A percentile compares a stretch with the other conserved stretches of the same genome.
phyloP scores from a whole-genome alignment of 2,888 invertebrate genomes.

The Hoplodrina ambigua region DNA sequence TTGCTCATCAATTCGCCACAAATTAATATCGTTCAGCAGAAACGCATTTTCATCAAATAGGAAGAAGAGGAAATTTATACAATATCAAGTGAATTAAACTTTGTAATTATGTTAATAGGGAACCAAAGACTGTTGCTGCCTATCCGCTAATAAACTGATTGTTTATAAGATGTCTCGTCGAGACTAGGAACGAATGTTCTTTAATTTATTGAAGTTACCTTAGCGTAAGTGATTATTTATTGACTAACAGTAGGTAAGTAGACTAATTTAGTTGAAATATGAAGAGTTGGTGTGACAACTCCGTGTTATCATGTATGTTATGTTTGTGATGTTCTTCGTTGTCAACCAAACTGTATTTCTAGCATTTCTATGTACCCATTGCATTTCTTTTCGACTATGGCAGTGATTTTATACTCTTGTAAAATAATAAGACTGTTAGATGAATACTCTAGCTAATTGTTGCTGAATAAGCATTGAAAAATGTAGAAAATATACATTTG shows the following conservation, averaged over 20 bases:
- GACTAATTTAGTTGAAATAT: conserved; percentile 72
- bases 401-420: conserved; percentile 87
- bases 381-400: conserved; percentile 83
- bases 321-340: conserved; percentile 67
- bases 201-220: conserved; percentile 90
- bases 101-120: conserved; percentile 81
- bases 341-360: conserved; percentile 62
- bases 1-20: conserved; percentile 80
- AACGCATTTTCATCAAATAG: conserved; percentile 84
- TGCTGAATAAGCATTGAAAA: conserved; percentile 79
- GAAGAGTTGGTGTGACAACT: conserved; percentile 60
- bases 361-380: conserved; percentile 83
- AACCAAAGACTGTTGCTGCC: conserved; percentile 88
- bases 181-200: conserved; percentile 75
- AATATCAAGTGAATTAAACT: conserved; percentile 62
- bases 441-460: conserved; percentile 87
- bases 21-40: conserved; percentile 82
- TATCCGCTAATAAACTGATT: conserved; percentile 70
- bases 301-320: conserved; percentile 53
- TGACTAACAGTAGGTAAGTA: conserved; percentile 83
- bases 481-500: conserved; percentile 81
- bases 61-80: conserved; percentile 80
- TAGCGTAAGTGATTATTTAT: conserved; percentile 88
- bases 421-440: conserved; percentile 89
- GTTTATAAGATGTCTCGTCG: conserved; percentile 72